A percentile compares a stretch with the other conserved stretches of the same genome.
These are phyloP conservation scores for Mobula birostris DNA, from an alignment of 2,113 vertebrate species.

Conservation along the genomic window DNA sequence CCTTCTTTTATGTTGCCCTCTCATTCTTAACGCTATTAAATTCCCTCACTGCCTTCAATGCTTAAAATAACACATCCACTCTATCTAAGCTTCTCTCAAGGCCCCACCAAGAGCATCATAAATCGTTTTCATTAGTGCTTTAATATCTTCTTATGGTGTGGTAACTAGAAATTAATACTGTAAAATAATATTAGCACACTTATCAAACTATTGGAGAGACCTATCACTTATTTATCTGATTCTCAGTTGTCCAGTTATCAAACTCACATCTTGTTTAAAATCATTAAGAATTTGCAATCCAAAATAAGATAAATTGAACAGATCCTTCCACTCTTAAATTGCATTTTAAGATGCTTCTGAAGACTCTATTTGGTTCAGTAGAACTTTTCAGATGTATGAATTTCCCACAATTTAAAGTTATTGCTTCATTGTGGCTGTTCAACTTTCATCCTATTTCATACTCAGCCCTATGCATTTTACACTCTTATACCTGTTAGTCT, in stretches of 20 bases:
- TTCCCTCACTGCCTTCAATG: no score
- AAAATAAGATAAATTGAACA: not conserved
- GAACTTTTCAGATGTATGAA: not conserved
- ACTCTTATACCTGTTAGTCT: not conserved
- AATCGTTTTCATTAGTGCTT: no score
- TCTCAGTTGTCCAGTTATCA: not conserved
- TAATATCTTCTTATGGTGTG: no score
- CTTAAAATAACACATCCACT: no score
- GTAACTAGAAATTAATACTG: no score
- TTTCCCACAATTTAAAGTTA: not conserved
- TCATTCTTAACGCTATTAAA: no score
- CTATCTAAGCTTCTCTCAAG: no score
- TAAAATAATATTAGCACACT: not conserved
- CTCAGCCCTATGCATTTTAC: not conserved
- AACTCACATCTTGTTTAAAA: not conserved
- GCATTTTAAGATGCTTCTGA: not conserved
- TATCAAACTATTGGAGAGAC: not conserved
- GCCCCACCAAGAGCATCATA: no score
- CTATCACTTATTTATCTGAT: not conserved
- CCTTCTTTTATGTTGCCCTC: no score
- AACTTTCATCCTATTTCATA: not conserved
- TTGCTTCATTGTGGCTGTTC: not conserved
- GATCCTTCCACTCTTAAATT: not conserved
- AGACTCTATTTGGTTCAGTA: conserved; percentile 12
- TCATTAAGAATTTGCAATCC: not conserved